Evolutionary conservation across 2,888 invertebrate species (phyloP), one percentile per base, ranked within the genome.

Genomic region (Pediacus dermestoides): DNA sequence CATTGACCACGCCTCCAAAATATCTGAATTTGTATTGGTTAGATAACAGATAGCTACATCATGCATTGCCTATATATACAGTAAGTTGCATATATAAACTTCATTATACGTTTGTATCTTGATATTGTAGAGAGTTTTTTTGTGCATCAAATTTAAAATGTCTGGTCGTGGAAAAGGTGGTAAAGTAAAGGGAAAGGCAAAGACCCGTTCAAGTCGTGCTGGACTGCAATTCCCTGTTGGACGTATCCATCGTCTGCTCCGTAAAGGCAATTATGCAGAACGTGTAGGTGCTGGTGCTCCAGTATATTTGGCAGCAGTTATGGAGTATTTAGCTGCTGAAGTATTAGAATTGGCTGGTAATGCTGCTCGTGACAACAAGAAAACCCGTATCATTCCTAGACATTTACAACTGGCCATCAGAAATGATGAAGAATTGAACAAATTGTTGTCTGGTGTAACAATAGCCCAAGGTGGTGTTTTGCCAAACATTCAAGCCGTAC

Each of bases 391-490:
- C 58, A 81, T 83, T 37, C 86, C 88, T 1, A 75, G 88, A 32
- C 88, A 88, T 64, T 71, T 89, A 13, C 83, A 88, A 61, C 61
- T 90, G 48, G 88, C 88, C 13, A 81, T 89, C 44, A 74, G 85
- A 10, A 88, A 87, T 64, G 89, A 90, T 27, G 86, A 88, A 55
- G 89, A 90, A 59, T 70, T 90, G 57, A 86, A 85, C 66, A 83
- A 80, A 63, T 71, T 90, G 33, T 67, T 90, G 3, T 75, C 79
- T 0, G 83, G 83, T 25, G 88, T 88, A 1, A 88, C 87, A 10
- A 88, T 90, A 60, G 81, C 87, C 13, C 84, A 89, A 67, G 89
- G 89, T 42, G 90, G 89, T 55, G 89, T 90, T 0, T 64, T 91
- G 59, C 88, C 89, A 0, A 83, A 84, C 59, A 88, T 88, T 50